These are phyloP conservation scores for Bursaphelenchus mucronatus DNA, from an alignment of 1,140 invertebrate species.

Conservation along the genomic window DNA sequence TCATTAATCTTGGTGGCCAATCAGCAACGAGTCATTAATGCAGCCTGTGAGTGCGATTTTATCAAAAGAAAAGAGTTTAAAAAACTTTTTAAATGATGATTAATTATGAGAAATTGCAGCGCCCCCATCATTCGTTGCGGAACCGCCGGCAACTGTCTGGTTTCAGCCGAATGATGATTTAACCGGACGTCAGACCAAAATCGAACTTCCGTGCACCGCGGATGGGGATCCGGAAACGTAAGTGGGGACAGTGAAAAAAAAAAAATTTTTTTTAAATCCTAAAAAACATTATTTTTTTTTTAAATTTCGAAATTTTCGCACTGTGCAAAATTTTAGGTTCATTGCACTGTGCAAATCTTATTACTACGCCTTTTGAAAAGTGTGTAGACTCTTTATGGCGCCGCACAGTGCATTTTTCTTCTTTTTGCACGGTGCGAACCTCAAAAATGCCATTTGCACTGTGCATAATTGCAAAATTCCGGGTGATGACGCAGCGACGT, in stretches of 20 bases:
- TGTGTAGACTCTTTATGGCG: too few relatives aligned
- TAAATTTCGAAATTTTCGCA: too few relatives aligned
- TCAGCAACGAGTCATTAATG: slow-evolving; percentile 12
- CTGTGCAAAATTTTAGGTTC: too few relatives aligned
- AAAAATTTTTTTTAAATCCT: too few relatives aligned
- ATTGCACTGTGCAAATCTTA: too few relatives aligned
- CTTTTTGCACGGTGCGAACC: too few relatives aligned
- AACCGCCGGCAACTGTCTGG: slow-evolving; percentile 24
- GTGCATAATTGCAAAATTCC: too few relatives aligned
- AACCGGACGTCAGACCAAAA: slow-evolving; percentile 20
- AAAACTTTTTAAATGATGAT: slow-evolving; percentile 15
- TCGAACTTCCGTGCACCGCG: slow-evolving; percentile 22
- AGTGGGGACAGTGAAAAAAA: not conserved
- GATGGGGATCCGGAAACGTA: slow-evolving; percentile 23
- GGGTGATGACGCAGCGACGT: too few relatives aligned
- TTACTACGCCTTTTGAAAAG: too few relatives aligned
- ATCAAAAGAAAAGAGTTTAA: too few relatives aligned
- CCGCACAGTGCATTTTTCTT: too few relatives aligned
- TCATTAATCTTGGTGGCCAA: slow-evolving; percentile 13
- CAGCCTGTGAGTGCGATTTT: slow-evolving; percentile 9
- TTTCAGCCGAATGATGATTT: slow-evolving; percentile 24
- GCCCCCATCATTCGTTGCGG: slow-evolving; percentile 18
- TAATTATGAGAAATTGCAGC: slow-evolving; percentile 11
- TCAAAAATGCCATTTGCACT: too few relatives aligned
- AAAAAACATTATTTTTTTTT: not conserved